Evolutionary conservation across 2,797 vertebrate genomes (phyloP).

Genomic region (Gephyroberyx darwinii): DNA sequence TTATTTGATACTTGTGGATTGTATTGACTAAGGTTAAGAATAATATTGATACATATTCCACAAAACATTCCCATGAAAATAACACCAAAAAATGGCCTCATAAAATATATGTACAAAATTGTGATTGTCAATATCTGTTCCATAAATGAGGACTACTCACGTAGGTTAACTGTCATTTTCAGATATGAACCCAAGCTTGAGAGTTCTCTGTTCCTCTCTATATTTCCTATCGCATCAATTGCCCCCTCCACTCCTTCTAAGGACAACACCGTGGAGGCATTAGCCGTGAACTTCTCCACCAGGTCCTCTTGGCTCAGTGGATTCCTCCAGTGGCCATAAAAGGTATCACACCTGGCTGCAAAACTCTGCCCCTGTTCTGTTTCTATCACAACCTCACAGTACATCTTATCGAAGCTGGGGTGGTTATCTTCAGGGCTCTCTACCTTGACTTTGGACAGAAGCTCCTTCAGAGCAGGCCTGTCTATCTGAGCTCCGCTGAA

Average conservation of each 20-base stretch:
- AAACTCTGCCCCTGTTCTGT: conserved; percentile 66
- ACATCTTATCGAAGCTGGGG: conserved; percentile 90
- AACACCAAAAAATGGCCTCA: not conserved
- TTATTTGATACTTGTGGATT: not conserved
- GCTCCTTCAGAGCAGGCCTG: conserved; percentile 76
- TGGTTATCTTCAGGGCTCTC: conserved; percentile 85
- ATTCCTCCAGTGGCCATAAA: conserved; percentile 95
- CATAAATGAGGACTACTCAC: not conserved
- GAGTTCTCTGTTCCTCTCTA: conserved; percentile 84
- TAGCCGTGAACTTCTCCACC: conserved; percentile 86
- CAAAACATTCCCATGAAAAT: not conserved
- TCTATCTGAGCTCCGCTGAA: conserved; percentile 75
- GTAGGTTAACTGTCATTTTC: conserved; percentile 64
- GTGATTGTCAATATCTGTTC: not conserved
- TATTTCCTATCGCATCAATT: conserved; percentile 76
- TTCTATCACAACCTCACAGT: conserved; percentile 82
- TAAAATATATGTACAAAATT: conserved; percentile 6
- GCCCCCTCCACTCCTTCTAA: conserved; percentile 81
- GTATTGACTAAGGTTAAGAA: too few species aligned
- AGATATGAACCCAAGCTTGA: conserved; percentile 80
- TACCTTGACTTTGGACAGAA: conserved; percentile 84
- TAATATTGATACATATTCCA: not conserved
- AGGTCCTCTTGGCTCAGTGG: conserved; percentile 88
- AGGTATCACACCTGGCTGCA: conserved; percentile 81
- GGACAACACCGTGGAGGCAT: conserved; percentile 77